These are phyloP conservation scores for Leuciscus waleckii DNA, from an alignment of 2,797 vertebrate species.

Conservation along the genomic window DNA sequence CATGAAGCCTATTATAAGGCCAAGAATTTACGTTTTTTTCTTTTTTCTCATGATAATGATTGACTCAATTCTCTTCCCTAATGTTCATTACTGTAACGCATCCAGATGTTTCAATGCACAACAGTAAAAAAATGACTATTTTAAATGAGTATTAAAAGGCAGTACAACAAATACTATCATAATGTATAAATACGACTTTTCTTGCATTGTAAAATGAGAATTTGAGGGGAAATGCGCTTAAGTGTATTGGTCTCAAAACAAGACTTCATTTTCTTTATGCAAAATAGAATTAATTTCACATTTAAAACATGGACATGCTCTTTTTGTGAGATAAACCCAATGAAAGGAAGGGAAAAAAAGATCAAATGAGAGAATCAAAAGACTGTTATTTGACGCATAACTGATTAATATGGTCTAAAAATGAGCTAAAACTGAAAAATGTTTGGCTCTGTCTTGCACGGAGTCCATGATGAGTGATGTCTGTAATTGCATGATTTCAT, in stretches of 20 bases:
- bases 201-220: neutral
- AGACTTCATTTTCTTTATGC: neutral
- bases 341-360: neutral
- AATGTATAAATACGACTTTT: neutral
- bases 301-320: neutral
- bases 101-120: constrained; percentile 2
- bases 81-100: neutral
- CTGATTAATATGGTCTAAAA: neutral
- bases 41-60: neutral
- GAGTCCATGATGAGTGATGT: constrained; percentile 10
- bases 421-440: neutral
- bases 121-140: neutral
- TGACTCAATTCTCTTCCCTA: neutral
- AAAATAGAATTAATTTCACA: neutral
- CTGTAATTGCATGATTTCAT: neutral
- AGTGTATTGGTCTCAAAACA: neutral
- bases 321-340: neutral
- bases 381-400: neutral
- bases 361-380: neutral
- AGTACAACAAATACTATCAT: neutral
- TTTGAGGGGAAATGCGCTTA: neutral
- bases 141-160: neutral
- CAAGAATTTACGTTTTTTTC: neutral
- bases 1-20: neutral
- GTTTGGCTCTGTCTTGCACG: neutral